Conservation (phyloP, 2,888 invertebrate species). For the Hemicrepidius hirtus region DNA sequence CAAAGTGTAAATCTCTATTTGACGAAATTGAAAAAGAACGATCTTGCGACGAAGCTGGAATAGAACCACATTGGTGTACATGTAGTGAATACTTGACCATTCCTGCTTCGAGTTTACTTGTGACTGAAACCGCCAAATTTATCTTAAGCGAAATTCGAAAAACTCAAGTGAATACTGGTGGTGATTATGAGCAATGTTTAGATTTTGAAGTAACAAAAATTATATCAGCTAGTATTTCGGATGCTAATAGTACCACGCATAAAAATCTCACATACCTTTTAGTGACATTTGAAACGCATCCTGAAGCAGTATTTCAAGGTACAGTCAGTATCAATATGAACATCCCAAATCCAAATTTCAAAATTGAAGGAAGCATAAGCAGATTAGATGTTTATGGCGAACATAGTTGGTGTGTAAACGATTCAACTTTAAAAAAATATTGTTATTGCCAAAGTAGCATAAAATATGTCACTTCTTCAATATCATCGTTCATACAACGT, state of each 20-base stretch:
- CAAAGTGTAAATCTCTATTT: conserved; percentile 80
- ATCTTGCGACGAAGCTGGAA: conserved; percentile 80
- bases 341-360: conserved; percentile 60
- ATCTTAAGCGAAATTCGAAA: conserved; percentile 67
- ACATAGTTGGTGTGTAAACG: conserved; percentile 75
- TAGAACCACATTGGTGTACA: conserved; percentile 84
- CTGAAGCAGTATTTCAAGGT: conserved; percentile 82
- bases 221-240: conserved; percentile 58
- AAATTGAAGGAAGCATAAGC: conserved; percentile 78
- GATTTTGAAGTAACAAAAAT: conserved; percentile 64
- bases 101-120: conserved; percentile 72
- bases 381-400: conserved; percentile 75
- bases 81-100: conserved; percentile 78
- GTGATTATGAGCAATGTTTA: conserved; percentile 62
- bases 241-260: conserved; percentile 56
- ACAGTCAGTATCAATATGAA: conserved; percentile 74
- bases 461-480: conserved; percentile 2
- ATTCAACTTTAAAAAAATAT: conserved; percentile 75
- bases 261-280: conserved; percentile 74
- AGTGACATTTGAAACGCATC: conserved; percentile 79
- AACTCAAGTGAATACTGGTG: conserved; percentile 46
- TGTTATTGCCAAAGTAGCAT: conserved; percentile 72
- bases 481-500: background rate
- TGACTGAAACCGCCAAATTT: conserved; percentile 73
- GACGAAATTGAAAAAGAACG: conserved; percentile 75